These are phyloP conservation scores for Linepithema humile DNA, from an alignment of 1,140 invertebrate genomes.

Conservation along the genomic window DNA sequence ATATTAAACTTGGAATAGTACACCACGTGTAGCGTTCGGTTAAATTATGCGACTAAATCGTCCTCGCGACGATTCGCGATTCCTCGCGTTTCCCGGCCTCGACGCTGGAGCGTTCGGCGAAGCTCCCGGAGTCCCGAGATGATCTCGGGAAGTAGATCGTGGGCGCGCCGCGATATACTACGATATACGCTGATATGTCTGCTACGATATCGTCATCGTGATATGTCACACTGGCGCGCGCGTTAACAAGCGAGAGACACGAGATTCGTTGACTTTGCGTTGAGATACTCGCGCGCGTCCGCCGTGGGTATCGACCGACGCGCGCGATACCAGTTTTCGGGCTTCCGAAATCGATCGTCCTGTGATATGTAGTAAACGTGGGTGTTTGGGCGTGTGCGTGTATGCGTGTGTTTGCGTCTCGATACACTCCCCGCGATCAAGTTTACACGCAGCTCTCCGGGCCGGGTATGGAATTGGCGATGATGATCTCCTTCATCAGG, in stretches of 20 bases:
- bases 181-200: constrained; percentile 68
- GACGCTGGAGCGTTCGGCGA: constrained; percentile 5
- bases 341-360: constrained; percentile 40
- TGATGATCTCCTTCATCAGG: constrained; percentile 86
- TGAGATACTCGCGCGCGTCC: constrained; percentile 25
- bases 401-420: constrained; percentile 11
- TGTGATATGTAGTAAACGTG: neutral
- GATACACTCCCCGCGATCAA: constrained; percentile 31
- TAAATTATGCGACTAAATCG: constrained; percentile 70
- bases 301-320: constrained; percentile 11
- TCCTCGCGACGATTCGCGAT: constrained; percentile 48
- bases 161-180: constrained; percentile 54
- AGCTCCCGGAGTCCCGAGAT: neutral
- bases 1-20: constrained; percentile 82
- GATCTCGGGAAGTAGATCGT: constrained; percentile 26
- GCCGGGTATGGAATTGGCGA: constrained; percentile 90
- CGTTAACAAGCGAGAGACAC: constrained; percentile 41
- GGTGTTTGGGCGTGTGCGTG: neutral
- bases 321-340: constrained; percentile 43
- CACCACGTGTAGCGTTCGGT: constrained; percentile 76
- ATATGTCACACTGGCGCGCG: constrained; percentile 44
- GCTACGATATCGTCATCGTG: constrained; percentile 57
- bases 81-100: constrained; percentile 16
- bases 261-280: constrained; percentile 51
- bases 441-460: constrained; percentile 91